Evolutionary conservation across 1,140 invertebrate species (phyloP).

Genomic region (Eufriesea mexicana): DNA sequence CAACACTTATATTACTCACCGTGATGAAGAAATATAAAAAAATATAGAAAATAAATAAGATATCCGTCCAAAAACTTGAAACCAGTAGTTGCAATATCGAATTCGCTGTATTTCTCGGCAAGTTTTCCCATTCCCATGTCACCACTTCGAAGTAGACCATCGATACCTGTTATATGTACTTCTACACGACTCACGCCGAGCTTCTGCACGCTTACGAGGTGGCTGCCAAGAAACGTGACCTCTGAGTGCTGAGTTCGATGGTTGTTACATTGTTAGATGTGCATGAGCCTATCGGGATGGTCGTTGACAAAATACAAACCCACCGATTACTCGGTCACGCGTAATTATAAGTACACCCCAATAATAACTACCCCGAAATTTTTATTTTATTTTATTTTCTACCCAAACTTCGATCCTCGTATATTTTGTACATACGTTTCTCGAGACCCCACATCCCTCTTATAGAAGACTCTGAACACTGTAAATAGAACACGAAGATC

Average conservation of each 20-base stretch:
- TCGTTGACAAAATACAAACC: slow-evolving; percentile 14
- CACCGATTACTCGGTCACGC: background rate
- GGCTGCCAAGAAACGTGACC: slow-evolving; percentile 64
- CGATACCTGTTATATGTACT: slow-evolving; percentile 43
- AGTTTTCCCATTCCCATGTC: background rate
- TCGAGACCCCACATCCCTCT: too few relatives aligned
- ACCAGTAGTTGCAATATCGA: too few relatives aligned
- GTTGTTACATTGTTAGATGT: slow-evolving; percentile 57
- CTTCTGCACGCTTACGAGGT: slow-evolving; percentile 78
- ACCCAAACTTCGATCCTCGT: too few relatives aligned
- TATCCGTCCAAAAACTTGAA: too few relatives aligned
- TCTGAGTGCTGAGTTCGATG: slow-evolving; percentile 52
- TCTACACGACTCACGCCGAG: slow-evolving; percentile 72
- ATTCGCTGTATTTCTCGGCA: too few relatives aligned
- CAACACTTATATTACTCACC: too few relatives aligned
- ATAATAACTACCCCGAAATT: background rate
- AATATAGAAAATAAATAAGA: too few relatives aligned
- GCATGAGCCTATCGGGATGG: slow-evolving; percentile 53
- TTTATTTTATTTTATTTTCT: background rate
- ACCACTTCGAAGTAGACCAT: background rate
- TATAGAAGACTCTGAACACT: too few relatives aligned
- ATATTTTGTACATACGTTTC: too few relatives aligned
- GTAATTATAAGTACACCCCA: background rate
- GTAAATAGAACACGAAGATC: too few relatives aligned
- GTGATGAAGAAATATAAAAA: too few relatives aligned